These are phyloP conservation scores for Chymomyza amoena DNA, from an alignment of 2,888 invertebrate genomes.

Conservation along the genomic window DNA sequence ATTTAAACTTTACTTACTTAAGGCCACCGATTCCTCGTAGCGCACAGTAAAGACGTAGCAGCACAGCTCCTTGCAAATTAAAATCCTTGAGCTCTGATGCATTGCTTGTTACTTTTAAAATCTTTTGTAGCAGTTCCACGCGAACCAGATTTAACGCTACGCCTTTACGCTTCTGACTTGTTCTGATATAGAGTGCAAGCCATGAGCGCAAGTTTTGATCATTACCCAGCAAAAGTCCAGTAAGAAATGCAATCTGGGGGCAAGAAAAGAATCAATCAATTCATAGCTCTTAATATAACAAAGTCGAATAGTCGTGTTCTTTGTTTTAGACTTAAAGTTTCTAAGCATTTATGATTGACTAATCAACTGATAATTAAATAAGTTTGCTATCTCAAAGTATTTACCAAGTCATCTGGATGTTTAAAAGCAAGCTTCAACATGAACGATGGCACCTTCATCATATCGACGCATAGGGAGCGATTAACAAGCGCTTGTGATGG, in stretches of 20 bases:
- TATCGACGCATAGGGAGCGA: constrained; percentile 91
- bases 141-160: constrained; percentile 83
- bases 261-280: neutral
- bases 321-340: no score
- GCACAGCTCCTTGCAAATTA: constrained; percentile 92
- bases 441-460: constrained; percentile 93
- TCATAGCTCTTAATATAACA: no score
- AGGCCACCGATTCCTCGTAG: constrained; percentile 94
- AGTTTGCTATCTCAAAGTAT: constrained; percentile 16
- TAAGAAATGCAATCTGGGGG: constrained; percentile 88
- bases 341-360: no score
- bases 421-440: constrained; percentile 90
- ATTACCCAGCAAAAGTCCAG: constrained; percentile 92
- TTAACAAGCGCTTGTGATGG: constrained; percentile 91
- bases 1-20: constrained; percentile 81
- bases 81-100: constrained; percentile 83
- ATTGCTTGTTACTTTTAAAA: constrained; percentile 83
- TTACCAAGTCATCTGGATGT: constrained; percentile 82
- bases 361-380: neutral
- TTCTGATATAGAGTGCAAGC: constrained; percentile 94
- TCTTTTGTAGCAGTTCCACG: constrained; percentile 86
- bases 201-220: constrained; percentile 93
- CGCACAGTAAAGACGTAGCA: constrained; percentile 94
- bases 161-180: constrained; percentile 84
- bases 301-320: no score